phyloP scores from a whole-genome alignment of 2,797 vertebrate genomes.

The Clamator glandarius region DNA sequence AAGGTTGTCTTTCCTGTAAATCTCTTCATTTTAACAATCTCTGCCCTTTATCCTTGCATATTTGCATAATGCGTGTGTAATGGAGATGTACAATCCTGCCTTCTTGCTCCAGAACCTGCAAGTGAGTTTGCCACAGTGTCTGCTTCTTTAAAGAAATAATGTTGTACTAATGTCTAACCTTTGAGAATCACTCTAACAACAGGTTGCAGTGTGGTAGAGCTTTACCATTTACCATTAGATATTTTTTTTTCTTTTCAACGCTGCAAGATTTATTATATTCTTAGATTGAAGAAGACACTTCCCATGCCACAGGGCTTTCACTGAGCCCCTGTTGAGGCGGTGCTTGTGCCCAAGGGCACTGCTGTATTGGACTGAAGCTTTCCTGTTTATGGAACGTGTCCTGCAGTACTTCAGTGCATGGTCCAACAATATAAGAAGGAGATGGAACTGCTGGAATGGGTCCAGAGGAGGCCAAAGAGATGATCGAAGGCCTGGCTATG shows the following conservation, averaged over 20 bases:
- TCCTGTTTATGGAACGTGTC: neutral
- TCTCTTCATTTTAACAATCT: neutral
- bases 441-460: no score
- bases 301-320: neutral
- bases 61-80: neutral
- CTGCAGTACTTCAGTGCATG: neutral
- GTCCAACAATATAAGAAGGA: no score
- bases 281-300: neutral
- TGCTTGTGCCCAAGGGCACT: neutral
- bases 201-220: no score
- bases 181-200: neutral
- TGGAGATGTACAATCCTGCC: neutral
- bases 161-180: neutral
- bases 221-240: neutral
- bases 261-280: neutral
- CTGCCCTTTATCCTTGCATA: constrained; percentile 13
- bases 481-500: no score
- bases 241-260: neutral
- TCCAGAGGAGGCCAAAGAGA: no score
- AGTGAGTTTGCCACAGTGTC: neutral
- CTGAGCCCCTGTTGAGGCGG: neutral
- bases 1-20: neutral
- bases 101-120: neutral
- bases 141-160: neutral
- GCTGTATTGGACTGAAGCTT: neutral